These are phyloP conservation scores for Spodoptera frugiperda DNA, from an alignment of 1,140 invertebrate genomes.

Conservation along the genomic window DNA sequence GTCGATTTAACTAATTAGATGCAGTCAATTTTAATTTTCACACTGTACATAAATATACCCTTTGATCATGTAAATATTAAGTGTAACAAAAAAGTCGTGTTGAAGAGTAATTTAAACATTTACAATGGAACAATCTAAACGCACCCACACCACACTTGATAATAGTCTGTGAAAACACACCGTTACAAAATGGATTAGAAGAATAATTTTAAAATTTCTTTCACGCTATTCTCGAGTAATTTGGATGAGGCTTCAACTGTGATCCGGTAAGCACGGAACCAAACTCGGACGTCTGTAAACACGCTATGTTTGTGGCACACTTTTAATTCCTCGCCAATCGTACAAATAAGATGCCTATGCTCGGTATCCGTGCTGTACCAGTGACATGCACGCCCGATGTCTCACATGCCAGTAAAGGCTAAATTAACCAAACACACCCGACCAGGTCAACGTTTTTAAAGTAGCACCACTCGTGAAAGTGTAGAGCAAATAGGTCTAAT, in stretches of 20 bases:
- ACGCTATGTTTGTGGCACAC: constrained; percentile 64
- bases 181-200: constrained; percentile 50
- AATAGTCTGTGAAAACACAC: constrained; percentile 52
- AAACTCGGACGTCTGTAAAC: constrained; percentile 56
- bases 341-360: constrained; percentile 58
- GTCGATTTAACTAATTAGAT: neutral
- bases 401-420: constrained; percentile 56
- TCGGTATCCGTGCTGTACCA: constrained; percentile 48
- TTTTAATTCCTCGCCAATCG: constrained; percentile 63
- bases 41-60: too few species aligned
- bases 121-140: constrained; percentile 38
- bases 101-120: constrained; percentile 39
- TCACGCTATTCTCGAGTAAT: constrained; percentile 51
- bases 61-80: neutral
- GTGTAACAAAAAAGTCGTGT: neutral
- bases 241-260: constrained; percentile 46
- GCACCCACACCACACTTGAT: constrained; percentile 20
- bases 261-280: constrained; percentile 40
- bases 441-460: constrained; percentile 74
- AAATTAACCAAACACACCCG: constrained; percentile 67
- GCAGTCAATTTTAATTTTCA: too few species aligned
- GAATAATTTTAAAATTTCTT: constrained; percentile 48
- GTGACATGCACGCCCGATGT: constrained; percentile 44
- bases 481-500: constrained; percentile 71
- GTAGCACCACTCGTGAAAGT: constrained; percentile 75